phyloP scores from a whole-genome alignment of 2,797 vertebrate genomes.

The Pipistrellus pipistrellus region DNA sequence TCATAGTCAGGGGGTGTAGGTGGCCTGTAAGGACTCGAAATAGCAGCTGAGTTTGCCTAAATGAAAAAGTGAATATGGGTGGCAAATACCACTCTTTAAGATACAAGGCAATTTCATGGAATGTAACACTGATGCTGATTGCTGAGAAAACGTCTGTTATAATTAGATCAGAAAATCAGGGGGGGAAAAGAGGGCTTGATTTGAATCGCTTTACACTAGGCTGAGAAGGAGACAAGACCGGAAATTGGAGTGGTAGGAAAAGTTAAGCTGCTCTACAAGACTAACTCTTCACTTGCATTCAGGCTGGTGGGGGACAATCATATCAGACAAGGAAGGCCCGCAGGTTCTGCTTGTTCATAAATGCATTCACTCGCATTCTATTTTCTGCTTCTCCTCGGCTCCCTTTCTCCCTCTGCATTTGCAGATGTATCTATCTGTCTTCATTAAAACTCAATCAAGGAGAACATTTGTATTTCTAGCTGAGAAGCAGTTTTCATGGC shows the following conservation, averaged over 20 bases:
- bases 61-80: background rate
- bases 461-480: constrained; percentile 77
- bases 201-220: background rate
- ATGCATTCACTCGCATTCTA: background rate
- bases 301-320: background rate
- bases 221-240: constrained; percentile 12
- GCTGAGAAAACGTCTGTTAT: constrained; percentile 1
- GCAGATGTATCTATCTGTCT: constrained; percentile 66
- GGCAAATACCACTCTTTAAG: background rate
- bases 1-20: background rate
- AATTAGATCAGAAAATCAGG: constrained; percentile 64
- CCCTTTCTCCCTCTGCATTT: background rate
- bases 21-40: background rate
- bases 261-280: background rate
- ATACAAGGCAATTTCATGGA: constrained; percentile 53
- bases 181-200: background rate
- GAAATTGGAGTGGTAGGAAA: background rate
- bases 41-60: background rate
- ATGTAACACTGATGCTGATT: constrained; percentile 39
- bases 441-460: constrained; percentile 79
- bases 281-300: background rate
- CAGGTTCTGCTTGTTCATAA: constrained; percentile 1
- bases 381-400: background rate
- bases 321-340: constrained; percentile 1
- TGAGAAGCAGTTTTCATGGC: constrained; percentile 69